Conservation (phyloP, 1,140 invertebrate genomes). For the Drosophila auraria region DNA sequence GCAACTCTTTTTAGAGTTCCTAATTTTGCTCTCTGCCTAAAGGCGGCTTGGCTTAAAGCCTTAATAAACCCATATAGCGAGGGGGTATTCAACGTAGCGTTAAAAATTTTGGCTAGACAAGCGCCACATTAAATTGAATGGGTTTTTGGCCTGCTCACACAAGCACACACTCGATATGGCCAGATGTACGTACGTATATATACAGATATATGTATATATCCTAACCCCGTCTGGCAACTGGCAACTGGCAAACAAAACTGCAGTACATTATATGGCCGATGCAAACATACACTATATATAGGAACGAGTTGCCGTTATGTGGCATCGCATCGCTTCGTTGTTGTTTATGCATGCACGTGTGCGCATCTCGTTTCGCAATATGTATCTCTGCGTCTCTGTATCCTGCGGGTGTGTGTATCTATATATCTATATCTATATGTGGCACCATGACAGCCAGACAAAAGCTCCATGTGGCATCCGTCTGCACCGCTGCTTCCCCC, state of each 20-base stretch:
- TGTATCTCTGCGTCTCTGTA: slow-evolving; percentile 22
- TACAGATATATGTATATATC: slow-evolving; percentile 14
- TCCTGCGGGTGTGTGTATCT: slow-evolving; percentile 38
- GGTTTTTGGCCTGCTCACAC: slow-evolving; percentile 41
- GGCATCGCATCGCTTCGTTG: slow-evolving; percentile 38
- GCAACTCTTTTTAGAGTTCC: background rate
- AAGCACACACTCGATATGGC: slow-evolving; percentile 2
- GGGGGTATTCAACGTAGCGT: slow-evolving; percentile 39
- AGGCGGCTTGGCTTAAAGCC: slow-evolving; percentile 27
- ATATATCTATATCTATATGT: slow-evolving; percentile 29
- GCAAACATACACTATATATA: slow-evolving; percentile 16
- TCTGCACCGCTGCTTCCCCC: slow-evolving; percentile 6
- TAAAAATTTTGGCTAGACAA: slow-evolving; percentile 75
- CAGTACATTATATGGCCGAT: slow-evolving; percentile 39
- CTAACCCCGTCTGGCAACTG: slow-evolving; percentile 65
- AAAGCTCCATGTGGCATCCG: slow-evolving; percentile 41
- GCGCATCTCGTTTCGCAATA: slow-evolving; percentile 44
- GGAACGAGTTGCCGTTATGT: slow-evolving; percentile 51
- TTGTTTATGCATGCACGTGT: slow-evolving; percentile 77
- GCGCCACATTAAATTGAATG: slow-evolving; percentile 78
- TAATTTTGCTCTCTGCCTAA: background rate
- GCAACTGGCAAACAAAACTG: slow-evolving; percentile 41
- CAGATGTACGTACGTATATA: slow-evolving; percentile 15
- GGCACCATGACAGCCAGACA: slow-evolving; percentile 53
- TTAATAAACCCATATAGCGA: slow-evolving; percentile 32